Evolutionary conservation across 2,888 invertebrate genomes (phyloP), one percentile per base, ranked within the genome.

Genomic region (Eristalis pertinax): DNA sequence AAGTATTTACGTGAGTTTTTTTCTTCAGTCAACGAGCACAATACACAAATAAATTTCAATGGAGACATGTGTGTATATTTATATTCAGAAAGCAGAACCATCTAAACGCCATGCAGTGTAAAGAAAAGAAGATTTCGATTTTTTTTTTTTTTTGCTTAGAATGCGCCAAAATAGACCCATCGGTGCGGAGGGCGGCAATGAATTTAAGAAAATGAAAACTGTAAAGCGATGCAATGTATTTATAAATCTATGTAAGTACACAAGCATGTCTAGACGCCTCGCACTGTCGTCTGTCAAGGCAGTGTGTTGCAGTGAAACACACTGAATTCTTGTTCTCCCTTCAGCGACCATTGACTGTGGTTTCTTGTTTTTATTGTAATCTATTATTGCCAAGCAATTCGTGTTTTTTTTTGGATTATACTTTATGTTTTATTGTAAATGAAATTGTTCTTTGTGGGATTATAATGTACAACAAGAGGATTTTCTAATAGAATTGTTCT

Each of bases 351-450:
- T 50, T 58, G 56, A 19, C 72, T 43, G 13, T 10, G 41, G 29
- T 60, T 29, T 4, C 26, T 35, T 26, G 19, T 43, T 64, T 65
- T 38, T 56, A 43, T 62, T 63, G 22, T 43, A 43, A 43, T 43
- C 13, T 64, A 19, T 22, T 64, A 38, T 64, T 24, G 38, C 24
- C 11, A 38, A 67, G 38, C 41, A 41, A 38, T 60, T 41, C 38
- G 15, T 67, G 38, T 67, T 38, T 43, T 43, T 60, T 67, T 38
- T 43, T 43, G 15, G 19, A 60, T 43, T 67, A 60, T 67, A 60
- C 29, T 29, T 29, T 67, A n/a, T 41, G 58, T 67, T 60, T 15
- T 38, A 67, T 65, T 75, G 58, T 75, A 75, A 75, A 75, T 75
- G 67, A 65, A 67, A 41, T 29, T 24, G 19, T 10, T 56, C 26